Evolutionary conservation across 1,140 invertebrate species (phyloP), one percentile per base, ranked within the genome.

Genomic region (Wiebesia pumilae): DNA sequence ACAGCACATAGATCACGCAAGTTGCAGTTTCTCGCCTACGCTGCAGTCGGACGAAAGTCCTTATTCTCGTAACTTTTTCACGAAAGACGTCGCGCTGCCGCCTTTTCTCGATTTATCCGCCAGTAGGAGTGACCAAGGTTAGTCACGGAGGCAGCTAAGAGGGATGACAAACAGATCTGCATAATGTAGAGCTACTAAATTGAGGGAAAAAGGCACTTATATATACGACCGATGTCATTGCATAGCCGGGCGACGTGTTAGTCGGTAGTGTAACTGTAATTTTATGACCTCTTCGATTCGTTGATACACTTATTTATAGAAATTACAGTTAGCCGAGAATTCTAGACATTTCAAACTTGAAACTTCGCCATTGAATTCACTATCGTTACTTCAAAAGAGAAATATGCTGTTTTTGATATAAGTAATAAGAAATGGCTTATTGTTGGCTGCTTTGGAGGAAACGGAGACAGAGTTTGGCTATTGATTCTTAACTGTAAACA

Each of bases 91-190:
- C 27, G 75, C 19, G 27, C 9, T 35, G 73, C 47, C 85, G 86
- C 86, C 86, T 83, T 67, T 87, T 87, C 51, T 73, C 81, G 81
- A 87, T 87, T 83, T 87, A 87, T 83, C 43, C 65, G 16, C 3
- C 62, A 54, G 81, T 80, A 79, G 86, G 86, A 87, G 81, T 87
- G 67, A 87, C 81, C 81, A 24, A 62, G 21, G 75, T 40, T 62
- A 85, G 78, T 84, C 75, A 69, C 33, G 14, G n/a, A 19, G 69
- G 69, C 40, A 69, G 24, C 24, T 62, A 62, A 62, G 81, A 33
- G n/a, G 51, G 71, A 10, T 35, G 75, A 58, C 65, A 47, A 82
- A 69, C 62, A 79, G 81, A 83, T 83, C 81, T 87, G 86, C 86
- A 87, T 87, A 87, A 87, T 83, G 86, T 77, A 87, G 81, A 78